phyloP scores from a whole-genome alignment of 92 coral and sea anemone species.

The Porites divaricata region DNA sequence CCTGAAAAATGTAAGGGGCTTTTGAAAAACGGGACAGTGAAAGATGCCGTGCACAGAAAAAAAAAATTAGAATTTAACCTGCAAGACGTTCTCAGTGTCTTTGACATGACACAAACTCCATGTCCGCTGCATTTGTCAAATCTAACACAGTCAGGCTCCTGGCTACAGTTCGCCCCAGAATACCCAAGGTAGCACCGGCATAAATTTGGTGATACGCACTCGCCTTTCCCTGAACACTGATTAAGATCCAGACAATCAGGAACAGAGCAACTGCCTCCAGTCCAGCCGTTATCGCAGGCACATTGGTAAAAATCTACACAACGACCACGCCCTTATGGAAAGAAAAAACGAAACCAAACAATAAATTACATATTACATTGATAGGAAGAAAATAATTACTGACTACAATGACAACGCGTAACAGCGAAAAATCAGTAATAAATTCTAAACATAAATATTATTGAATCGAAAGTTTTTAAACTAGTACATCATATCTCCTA shows the following conservation, averaged over 20 bases:
- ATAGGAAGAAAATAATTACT: neutral
- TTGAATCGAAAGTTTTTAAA: slow-evolving; percentile 3
- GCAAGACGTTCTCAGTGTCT: slow-evolving; percentile 2
- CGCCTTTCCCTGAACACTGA: slow-evolving; percentile 46
- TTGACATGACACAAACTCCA: slow-evolving; percentile 26
- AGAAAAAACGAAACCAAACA: neutral
- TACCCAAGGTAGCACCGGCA: slow-evolving; percentile 50
- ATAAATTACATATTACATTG: too few species aligned
- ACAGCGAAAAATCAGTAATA: neutral
- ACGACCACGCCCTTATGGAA: slow-evolving; percentile 29
- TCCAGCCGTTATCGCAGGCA: slow-evolving; percentile 41
- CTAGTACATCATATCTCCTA: neutral
- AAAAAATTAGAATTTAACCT: neutral
- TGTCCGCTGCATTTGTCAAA: slow-evolving; percentile 54
- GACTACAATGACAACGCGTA: neutral
- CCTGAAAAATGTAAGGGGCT: too few species aligned
- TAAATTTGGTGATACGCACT: slow-evolving; percentile 51
- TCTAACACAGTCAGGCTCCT: slow-evolving; percentile 32
- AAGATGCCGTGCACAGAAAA: neutral
- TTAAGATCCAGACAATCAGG: slow-evolving; percentile 40
- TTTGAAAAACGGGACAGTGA: too few species aligned
- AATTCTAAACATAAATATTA: neutral
- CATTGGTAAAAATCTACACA: slow-evolving; percentile 40
- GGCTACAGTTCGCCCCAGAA: slow-evolving; percentile 44
- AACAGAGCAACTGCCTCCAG: slow-evolving; percentile 50